phyloP scores from a whole-genome alignment of 2,797 vertebrate genomes.

The Sylvilagus floridanus region DNA sequence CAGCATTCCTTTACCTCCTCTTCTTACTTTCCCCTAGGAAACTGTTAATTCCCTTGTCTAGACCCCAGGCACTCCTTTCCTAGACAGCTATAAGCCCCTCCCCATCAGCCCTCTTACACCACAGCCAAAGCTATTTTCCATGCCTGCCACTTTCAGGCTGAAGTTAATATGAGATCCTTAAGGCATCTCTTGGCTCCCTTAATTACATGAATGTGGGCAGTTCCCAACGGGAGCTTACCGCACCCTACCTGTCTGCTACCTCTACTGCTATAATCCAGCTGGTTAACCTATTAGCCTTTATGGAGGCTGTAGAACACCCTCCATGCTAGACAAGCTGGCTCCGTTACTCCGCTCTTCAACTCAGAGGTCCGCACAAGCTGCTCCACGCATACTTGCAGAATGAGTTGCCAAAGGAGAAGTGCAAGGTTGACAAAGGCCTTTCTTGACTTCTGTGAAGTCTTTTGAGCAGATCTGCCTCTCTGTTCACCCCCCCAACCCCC shows the following conservation, averaged over 20 bases:
- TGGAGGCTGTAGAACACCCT: not conserved
- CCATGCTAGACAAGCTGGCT: not conserved
- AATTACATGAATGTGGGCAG: not conserved
- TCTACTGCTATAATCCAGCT: not conserved
- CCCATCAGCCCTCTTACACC: not conserved
- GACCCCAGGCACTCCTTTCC: not conserved
- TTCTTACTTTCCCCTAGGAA: conserved; percentile 37
- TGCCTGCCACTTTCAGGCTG: not conserved
- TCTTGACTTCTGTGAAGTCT: not conserved
- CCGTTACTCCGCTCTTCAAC: not conserved
- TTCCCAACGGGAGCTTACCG: not conserved
- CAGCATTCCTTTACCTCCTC: conserved; percentile 48
- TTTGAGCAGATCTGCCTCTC: not conserved
- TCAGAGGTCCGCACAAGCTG: not conserved
- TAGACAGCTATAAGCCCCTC: conserved; percentile 21
- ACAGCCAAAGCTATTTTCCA: conserved; percentile 48
- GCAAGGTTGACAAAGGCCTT: not conserved
- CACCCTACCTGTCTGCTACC: not conserved
- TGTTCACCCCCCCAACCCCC: not conserved
- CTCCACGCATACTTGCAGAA: conserved; percentile 2
- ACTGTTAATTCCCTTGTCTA: conserved; percentile 55
- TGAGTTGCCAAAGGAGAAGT: conserved; percentile 29
- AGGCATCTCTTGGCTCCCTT: not conserved
- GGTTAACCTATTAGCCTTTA: not conserved
- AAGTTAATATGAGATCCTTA: not conserved